These are phyloP conservation scores for Todus mexicanus DNA, from an alignment of 2,797 vertebrate genomes.

Conservation along the genomic window DNA sequence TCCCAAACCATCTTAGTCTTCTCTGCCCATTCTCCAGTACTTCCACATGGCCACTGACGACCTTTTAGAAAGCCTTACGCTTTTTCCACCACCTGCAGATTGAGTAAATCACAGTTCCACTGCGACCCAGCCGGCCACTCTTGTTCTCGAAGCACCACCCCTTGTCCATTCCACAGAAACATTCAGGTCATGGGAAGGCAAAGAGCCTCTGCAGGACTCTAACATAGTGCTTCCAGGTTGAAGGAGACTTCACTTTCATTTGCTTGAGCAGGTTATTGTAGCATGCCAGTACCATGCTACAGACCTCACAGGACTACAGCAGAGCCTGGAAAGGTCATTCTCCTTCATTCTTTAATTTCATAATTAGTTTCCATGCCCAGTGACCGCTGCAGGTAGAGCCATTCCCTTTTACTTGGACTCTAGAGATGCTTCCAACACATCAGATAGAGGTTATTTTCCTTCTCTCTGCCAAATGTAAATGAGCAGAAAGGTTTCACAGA, in stretches of 20 bases:
- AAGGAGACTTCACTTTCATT: neutral
- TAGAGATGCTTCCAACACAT: neutral
- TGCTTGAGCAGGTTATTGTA: neutral
- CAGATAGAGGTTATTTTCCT: neutral
- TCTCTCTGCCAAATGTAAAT: neutral
- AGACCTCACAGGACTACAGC: neutral
- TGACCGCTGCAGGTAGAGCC: neutral
- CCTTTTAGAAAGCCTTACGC: neutral
- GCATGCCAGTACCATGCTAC: neutral
- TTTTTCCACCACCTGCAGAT: neutral
- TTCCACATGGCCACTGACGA: neutral
- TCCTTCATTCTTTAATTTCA: neutral
- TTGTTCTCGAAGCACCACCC: neutral
- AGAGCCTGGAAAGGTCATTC: neutral
- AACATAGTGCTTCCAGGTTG: neutral
- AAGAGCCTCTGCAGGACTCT: neutral
- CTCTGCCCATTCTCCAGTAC: neutral
- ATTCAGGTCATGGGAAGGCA: neutral
- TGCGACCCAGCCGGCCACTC: neutral
- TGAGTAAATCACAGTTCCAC: neutral
- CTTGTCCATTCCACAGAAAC: neutral
- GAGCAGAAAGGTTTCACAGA: slow-evolving; percentile 21
- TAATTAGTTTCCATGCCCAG: neutral
- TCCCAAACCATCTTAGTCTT: neutral
- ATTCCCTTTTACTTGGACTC: neutral